Conservation (phyloP, 2,888 invertebrate species). For the Pomacea canaliculata region DNA sequence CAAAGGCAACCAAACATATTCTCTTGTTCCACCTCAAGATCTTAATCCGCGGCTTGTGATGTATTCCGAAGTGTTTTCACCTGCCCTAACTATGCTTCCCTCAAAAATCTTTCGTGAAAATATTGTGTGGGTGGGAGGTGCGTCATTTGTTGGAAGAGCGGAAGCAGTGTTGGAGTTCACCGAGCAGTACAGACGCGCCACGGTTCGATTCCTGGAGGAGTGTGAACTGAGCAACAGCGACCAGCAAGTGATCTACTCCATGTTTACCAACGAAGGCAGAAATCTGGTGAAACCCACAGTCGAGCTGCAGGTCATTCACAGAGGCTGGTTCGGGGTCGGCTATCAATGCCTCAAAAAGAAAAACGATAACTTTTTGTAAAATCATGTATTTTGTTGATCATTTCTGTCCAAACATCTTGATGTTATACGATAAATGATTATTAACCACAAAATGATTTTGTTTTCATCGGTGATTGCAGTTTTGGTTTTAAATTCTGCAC, state of each 20-base stretch:
- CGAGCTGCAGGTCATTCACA: background rate
- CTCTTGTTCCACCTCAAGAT: background rate
- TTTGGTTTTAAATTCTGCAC: no score
- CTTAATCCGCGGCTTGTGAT: background rate
- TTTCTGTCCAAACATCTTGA: no score
- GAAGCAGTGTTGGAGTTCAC: slow-evolving; percentile 7
- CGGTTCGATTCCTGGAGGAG: background rate
- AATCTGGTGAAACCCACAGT: background rate
- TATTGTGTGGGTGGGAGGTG: slow-evolving; percentile 21
- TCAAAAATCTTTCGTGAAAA: background rate
- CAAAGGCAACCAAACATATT: background rate
- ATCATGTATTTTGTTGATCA: no score
- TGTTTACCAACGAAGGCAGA: background rate
- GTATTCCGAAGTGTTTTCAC: background rate
- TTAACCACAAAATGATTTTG: no score
- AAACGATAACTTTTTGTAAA: no score
- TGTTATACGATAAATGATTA: no score
- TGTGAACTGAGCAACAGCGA: slow-evolving; percentile 10
- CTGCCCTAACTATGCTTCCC: background rate
- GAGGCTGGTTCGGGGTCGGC: background rate
- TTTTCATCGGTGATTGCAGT: no score
- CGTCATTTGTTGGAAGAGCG: slow-evolving; percentile 13
- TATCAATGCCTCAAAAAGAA: background rate
- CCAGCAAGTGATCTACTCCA: slow-evolving; percentile 17
- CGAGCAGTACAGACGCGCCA: slow-evolving; percentile 4